Percentiles rank a stretch among this genome's conserved stretches.
These are phyloP conservation scores for Dryobates pubescens DNA, from an alignment of 2,797 vertebrate genomes.

Conservation along the genomic window DNA sequence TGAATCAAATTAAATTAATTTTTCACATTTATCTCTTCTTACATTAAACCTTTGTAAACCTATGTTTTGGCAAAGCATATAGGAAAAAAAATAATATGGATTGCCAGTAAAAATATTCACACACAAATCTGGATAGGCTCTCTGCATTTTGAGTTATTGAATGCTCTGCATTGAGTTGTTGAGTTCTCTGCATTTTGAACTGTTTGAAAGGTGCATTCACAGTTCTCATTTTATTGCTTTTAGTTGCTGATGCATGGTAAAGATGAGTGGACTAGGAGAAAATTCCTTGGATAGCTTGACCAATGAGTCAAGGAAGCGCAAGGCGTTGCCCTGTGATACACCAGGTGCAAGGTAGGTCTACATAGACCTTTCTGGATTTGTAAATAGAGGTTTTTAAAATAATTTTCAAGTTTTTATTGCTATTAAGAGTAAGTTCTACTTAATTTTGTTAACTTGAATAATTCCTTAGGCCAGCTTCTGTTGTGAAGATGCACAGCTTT, in stretches of 20 bases:
- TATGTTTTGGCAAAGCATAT: neutral
- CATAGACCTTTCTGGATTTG: neutral
- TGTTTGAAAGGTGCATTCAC: neutral
- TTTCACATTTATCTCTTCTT: neutral
- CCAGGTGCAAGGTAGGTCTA: slow-evolving; percentile 87
- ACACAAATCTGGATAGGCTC: neutral
- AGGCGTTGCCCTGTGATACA: slow-evolving; percentile 91
- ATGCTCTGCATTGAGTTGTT: no score
- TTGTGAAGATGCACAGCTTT: neutral
- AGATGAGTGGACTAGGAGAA: slow-evolving; percentile 95
- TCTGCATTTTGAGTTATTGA: neutral
- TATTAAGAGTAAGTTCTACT: neutral
- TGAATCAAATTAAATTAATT: neutral
- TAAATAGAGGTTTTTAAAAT: neutral
- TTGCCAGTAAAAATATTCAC: neutral
- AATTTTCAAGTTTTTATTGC: neutral
- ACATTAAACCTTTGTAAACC: neutral
- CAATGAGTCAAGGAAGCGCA: slow-evolving; percentile 92
- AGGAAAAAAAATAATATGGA: neutral
- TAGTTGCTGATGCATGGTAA: slow-evolving; percentile 92
- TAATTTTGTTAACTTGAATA: neutral
- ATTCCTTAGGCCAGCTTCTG: neutral
- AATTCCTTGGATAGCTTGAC: slow-evolving; percentile 90
- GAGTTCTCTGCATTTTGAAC: no score
- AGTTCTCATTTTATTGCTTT: slow-evolving; percentile 22